phyloP scores from a whole-genome alignment of 2,888 invertebrate species.

The Desoria tigrina region DNA sequence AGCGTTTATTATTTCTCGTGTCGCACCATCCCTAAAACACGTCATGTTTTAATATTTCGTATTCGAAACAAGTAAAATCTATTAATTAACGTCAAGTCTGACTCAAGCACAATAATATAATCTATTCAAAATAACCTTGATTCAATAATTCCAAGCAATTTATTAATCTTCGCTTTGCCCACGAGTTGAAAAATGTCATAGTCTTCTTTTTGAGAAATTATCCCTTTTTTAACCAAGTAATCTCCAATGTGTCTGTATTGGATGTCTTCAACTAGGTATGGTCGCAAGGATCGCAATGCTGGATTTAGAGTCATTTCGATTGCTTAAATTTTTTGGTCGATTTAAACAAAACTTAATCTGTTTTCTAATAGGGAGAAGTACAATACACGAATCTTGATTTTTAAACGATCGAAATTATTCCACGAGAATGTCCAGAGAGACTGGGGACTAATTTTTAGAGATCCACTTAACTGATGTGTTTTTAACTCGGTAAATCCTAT shows the following conservation, averaged over 20 bases:
- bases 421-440: too few species aligned
- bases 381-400: too few species aligned
- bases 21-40: slow-evolving; percentile 40
- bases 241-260: slow-evolving; percentile 42
- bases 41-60: background rate
- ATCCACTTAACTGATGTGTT: too few species aligned
- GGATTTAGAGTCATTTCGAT: slow-evolving; percentile 35
- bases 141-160: slow-evolving; percentile 36
- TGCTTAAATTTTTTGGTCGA: background rate
- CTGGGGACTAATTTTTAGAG: too few species aligned
- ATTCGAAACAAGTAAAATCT: background rate
- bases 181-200: slow-evolving; percentile 42
- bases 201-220: slow-evolving; percentile 44
- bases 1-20: slow-evolving; percentile 41
- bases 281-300: slow-evolving; percentile 25
- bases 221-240: slow-evolving; percentile 43
- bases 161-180: slow-evolving; percentile 38
- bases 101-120: background rate
- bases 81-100: background rate
- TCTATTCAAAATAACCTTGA: background rate
- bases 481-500: too few species aligned
- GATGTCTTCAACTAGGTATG: slow-evolving; percentile 45
- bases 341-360: background rate
- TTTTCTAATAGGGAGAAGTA: too few species aligned
- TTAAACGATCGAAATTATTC: too few species aligned